These are phyloP conservation scores for Chionomys nivalis DNA, from an alignment of 2,113 vertebrate genomes.

Conservation along the genomic window DNA sequence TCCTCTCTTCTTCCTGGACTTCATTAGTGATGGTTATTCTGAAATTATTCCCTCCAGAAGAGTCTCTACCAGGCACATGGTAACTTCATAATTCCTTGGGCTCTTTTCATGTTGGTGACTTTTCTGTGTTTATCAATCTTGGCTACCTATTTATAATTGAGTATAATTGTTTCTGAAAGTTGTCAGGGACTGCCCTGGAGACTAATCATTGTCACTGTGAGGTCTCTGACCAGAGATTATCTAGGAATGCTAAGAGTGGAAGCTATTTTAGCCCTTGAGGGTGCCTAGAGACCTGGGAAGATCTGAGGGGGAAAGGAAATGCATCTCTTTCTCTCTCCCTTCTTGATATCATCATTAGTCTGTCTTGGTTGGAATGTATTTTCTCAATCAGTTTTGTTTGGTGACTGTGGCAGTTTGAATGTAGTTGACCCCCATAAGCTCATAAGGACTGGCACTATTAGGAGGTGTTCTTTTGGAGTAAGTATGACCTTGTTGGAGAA, in stretches of 20 bases:
- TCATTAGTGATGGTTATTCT: not conserved
- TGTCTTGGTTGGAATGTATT: not conserved
- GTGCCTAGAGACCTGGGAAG: not conserved
- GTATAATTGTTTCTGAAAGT: not conserved
- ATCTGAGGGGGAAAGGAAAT: not conserved
- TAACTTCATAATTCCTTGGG: not conserved
- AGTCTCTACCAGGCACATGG: not conserved
- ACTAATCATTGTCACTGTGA: not conserved
- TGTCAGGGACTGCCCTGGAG: not conserved
- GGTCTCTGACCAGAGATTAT: not conserved
- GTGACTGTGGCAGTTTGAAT: not conserved
- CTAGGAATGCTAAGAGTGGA: not conserved
- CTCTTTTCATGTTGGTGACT: not conserved
- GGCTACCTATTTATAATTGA: not conserved
- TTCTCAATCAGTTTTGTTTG: not conserved
- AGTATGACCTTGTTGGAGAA: no score
- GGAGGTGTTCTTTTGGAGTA: no score
- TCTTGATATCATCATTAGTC: not conserved
- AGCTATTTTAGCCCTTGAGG: not conserved
- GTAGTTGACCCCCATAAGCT: no score
- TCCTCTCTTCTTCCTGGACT: not conserved
- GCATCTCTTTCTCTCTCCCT: not conserved
- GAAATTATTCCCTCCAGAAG: not conserved
- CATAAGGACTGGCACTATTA: no score
- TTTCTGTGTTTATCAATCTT: slow-evolving; percentile 24